Conservation (phyloP, 2,888 invertebrate genomes). For the Leptarthrus brevirostris region DNA sequence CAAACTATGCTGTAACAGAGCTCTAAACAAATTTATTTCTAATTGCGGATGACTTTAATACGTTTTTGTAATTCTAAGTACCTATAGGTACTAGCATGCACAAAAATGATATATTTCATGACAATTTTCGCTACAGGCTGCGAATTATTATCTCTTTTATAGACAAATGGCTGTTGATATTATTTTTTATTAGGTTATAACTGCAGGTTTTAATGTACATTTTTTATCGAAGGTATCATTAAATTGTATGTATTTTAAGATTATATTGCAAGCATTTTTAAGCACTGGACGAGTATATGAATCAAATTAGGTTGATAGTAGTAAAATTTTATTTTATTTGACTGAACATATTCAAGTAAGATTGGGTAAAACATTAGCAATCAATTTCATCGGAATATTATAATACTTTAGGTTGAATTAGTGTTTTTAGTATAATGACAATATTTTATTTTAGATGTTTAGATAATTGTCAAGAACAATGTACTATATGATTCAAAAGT, state of each 20-base stretch:
- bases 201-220: constrained; percentile 29
- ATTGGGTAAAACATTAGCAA: no score
- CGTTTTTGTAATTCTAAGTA: not conserved
- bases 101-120: not conserved
- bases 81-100: no score
- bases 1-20: constrained; percentile 68
- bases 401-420: no score
- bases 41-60: constrained; percentile 19
- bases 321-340: no score
- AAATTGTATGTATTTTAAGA: not conserved
- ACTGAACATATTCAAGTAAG: no score
- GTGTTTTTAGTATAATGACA: no score
- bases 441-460: no score
- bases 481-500: no score
- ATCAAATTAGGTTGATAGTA: no score
- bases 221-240: constrained; percentile 18
- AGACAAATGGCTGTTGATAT: constrained; percentile 43
- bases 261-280: not conserved
- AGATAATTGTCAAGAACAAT: no score
- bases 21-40: constrained; percentile 59
- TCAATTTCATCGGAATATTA: no score
- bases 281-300: no score
- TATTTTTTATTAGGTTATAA: constrained; percentile 38
- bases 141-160: constrained; percentile 39
- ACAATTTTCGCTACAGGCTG: constrained; percentile 48